Base-by-base conservation (phyloP, 2,113 vertebrate genomes). In the Willisornis vidua region DNA sequence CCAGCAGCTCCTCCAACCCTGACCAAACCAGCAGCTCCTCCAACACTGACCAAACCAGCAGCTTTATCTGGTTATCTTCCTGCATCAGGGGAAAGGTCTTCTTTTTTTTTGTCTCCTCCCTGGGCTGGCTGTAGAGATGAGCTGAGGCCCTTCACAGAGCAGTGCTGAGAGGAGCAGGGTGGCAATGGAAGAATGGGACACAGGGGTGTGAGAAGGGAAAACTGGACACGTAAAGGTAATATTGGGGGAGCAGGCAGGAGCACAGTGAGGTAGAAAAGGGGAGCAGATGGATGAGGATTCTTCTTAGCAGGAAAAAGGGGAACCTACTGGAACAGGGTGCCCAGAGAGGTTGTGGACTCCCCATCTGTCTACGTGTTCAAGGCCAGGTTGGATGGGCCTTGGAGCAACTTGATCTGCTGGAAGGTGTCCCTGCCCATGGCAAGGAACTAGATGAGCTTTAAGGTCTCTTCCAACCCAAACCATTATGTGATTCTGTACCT, bases 81-180 rank as follows among this genome's bases (percentile, higher is more conserved):
- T 46, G 31, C 83, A 66, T 8, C 17, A 7, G 61, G 52, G 24
- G 45, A 68, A 65, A 46, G 17, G 20, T 1, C 72, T 48, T 24
- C 29, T 17, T 35, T 26, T 3, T 1, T 18, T 81, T 62, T 7
- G 22, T n/a, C 19, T 11, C 12, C 59, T 26, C 31, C 55, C 22
- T 2, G 9, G 35, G 3, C 33, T 77, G 14, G 85, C 9, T 61
- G 19, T 9, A 7, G 54, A 26, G 54, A 33, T 5, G 52, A 65
- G 35, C 52, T 1, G 22, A 28, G 77, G 35, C 41, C 1, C 0
- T 1, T 6, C 10, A 6, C 15, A 9, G 48, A 37, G 65, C 0
- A 9, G 51, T 0, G 26, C 85, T 26, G 61, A n/a, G 39, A 28
- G 58, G 45, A 20, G 41, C 16, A 14, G 49, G 71, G 71, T 10